Conservation (phyloP, 2,888 invertebrate genomes). For the Toxonevra muliebris region DNA sequence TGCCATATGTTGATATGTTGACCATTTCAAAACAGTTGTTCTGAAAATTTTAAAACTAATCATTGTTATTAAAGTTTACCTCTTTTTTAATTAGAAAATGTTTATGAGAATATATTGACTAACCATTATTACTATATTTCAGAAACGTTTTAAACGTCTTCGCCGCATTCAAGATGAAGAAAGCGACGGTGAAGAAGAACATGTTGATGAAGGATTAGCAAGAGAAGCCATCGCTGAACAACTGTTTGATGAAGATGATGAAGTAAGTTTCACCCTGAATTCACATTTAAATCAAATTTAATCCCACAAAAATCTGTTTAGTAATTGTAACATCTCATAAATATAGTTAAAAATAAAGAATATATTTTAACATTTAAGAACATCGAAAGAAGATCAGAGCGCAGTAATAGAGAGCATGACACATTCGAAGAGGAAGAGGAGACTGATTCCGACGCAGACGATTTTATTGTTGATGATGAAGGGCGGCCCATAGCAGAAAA, state of each 20-base stretch:
- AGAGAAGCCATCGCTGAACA: slow-evolving; percentile 90
- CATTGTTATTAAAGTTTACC: no score
- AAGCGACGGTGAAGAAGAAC: slow-evolving; percentile 85
- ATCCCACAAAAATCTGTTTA: no score
- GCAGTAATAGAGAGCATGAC: slow-evolving; percentile 70
- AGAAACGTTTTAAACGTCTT: slow-evolving; percentile 89
- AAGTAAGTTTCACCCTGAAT: slow-evolving; percentile 57
- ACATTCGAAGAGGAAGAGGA: slow-evolving; percentile 75
- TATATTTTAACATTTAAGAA: slow-evolving; percentile 68
- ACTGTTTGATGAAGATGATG: slow-evolving; percentile 86
- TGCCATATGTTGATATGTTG: no score
- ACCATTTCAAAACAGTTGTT: no score
- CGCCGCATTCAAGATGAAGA: slow-evolving; percentile 88
- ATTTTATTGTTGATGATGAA: slow-evolving; percentile 98
- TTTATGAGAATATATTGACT: background rate
- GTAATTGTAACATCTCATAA: no score
- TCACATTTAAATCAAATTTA: no score
- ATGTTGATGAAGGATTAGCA: slow-evolving; percentile 80
- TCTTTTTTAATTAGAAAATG: no score
- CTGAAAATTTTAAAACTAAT: no score
- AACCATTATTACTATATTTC: slow-evolving; percentile 38
- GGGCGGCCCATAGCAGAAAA: slow-evolving; percentile 86
- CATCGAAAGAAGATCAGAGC: slow-evolving; percentile 79
- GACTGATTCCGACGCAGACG: slow-evolving; percentile 88
- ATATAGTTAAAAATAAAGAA: no score